Evolutionary conservation across 2,113 vertebrate genomes (phyloP), one percentile per base, ranked within the genome.

Genomic region (Pipa parva): DNA sequence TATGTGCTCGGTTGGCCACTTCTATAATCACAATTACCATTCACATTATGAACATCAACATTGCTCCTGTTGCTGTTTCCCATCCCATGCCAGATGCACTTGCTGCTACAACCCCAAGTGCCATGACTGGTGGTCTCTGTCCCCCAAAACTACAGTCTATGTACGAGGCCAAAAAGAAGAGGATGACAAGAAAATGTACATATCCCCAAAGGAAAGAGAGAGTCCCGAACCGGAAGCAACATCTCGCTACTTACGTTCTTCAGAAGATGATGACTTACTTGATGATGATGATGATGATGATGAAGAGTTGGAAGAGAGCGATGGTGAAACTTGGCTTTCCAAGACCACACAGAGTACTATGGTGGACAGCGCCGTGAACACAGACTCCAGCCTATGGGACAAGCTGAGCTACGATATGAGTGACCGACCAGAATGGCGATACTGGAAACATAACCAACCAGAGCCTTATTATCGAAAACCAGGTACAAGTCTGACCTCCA

Each of bases 371-470:
- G 80, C 77, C 27, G 78, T 77, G 66, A 83, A 82, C 73, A 76
- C 71, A 3, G 81, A 78, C 11, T 77, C 72, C 3, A 46, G 63
- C 33, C 65, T 75, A 37, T 71, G 64, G 1, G 75, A 79, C 68
- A 85, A 71, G 49, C 25, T 62, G 21, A 67, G 58, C 22, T 20
- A 49, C 31, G 71, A 73, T 27, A 5, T 45, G 11, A 61, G 60
- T 26, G 68, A 37, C 29, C 84, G 56, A 67, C 80, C 83, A 0
- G 61, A 74, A 7, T 88, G 91, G 88, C 91, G 77, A 59, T 91
- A 88, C 29, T 93, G 93, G 92, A 87, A 79, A 70, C 89, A 76
- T 74, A 90, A 73, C 0, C 73, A 86, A 21, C 51, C 77, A 1
- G 85, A 88, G 29, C 87, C 82, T 25, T 74, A 74, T 0, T 71